phyloP scores from a whole-genome alignment of 2,113 vertebrate species.

The Lepidothrix coronata region DNA sequence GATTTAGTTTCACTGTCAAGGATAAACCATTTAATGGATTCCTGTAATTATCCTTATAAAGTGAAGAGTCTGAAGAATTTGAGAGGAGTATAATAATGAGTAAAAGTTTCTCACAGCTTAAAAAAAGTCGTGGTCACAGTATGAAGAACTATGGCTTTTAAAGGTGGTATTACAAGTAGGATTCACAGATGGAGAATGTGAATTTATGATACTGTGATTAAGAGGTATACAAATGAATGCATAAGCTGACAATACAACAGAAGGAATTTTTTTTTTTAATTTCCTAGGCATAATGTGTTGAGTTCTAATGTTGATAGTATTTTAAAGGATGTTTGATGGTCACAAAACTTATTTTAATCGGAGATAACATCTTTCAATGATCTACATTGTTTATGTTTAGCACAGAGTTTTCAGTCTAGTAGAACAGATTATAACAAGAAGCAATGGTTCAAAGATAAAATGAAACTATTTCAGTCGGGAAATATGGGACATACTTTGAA shows the following conservation, averaged over 20 bases:
- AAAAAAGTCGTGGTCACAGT: not conserved
- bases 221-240: not conserved
- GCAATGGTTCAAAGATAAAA: not conserved
- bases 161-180: not conserved
- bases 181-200: not conserved
- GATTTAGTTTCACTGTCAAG: not conserved
- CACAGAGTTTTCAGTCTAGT: not conserved
- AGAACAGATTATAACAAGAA: not conserved
- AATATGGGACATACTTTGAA: not conserved
- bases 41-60: not conserved
- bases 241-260: not conserved
- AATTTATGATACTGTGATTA: not conserved
- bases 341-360: not conserved
- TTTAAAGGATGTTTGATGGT: not conserved
- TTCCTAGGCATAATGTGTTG: not conserved
- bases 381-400: not conserved
- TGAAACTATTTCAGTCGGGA: not conserved
- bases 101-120: not conserved
- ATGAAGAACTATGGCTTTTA: not conserved
- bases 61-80: not conserved
- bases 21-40: not conserved
- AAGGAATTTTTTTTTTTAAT: rapidly evolving
- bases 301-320: not conserved
- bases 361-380: not conserved
- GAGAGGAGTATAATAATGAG: not conserved